phyloP scores from a whole-genome alignment of 1,140 invertebrate genomes.

The Bilobella aurantiaca region DNA sequence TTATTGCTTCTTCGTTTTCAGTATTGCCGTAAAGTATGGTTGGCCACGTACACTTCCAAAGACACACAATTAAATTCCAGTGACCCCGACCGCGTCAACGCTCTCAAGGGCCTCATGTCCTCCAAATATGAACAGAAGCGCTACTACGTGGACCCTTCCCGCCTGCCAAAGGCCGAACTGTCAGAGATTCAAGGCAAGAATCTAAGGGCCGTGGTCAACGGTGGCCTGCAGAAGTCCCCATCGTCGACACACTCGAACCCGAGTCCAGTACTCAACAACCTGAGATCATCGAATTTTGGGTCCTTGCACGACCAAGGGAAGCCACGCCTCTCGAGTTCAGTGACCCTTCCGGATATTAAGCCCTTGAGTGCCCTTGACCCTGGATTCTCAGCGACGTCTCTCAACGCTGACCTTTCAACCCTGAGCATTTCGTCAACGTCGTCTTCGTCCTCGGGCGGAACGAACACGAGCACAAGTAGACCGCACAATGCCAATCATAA shows the following conservation, averaged over 20 bases:
- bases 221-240: not conserved
- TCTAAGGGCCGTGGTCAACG: conserved; percentile 6
- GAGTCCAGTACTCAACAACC: conserved; percentile 31
- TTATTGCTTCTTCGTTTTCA: conserved; percentile 40
- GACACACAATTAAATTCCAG: conserved; percentile 27
- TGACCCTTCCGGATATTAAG: conserved; percentile 33
- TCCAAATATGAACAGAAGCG: conserved; percentile 35
- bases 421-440: not conserved
- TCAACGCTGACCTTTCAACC: not conserved
- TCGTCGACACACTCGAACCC: conserved; percentile 21
- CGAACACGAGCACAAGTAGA: not conserved
- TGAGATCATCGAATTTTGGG: conserved; percentile 12
- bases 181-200: conserved; percentile 25
- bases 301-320: not conserved
- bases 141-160: conserved; percentile 33
- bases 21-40: conserved; percentile 79
- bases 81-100: conserved; percentile 28
- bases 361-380: conserved; percentile 19
- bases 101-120: conserved; percentile 27
- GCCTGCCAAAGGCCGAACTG: conserved; percentile 24
- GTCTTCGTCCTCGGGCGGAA: conserved; percentile 1
- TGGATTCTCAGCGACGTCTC: not conserved
- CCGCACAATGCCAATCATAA: too few relatives aligned
- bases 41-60: conserved; percentile 44
- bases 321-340: conserved; percentile 31